Evolutionary conservation across 2,797 vertebrate genomes (phyloP), one percentile per base, ranked within the genome.

Genomic region (Poecilia picta): DNA sequence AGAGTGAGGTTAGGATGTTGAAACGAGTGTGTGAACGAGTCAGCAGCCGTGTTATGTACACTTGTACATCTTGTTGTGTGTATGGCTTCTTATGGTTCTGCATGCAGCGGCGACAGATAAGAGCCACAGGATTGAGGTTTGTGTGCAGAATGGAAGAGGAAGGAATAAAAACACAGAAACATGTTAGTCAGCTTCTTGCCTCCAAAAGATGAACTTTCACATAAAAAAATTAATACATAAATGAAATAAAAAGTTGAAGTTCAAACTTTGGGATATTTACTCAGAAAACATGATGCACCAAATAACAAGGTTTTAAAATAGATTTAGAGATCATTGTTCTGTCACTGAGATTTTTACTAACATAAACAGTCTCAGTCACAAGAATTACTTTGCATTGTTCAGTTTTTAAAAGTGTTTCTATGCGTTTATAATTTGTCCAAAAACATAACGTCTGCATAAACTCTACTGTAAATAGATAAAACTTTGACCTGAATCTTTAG

Each of bases 91-190:
- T 33, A 23, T 76, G 83, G 71, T 51, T 31, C 18, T 64, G 72
- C 45, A 66, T 49, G 59, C 28, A 36, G 36, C 15, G 75, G 73
- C 78, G 77, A 85, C 68, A 82, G 70, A 85, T 79, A 79, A 75
- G 75, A 80, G 33, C 23, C 4, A 59, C 83, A 85, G 81, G 86
- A 85, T 82, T 83, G 76, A 83, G n/a, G 75, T 75, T 74, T 70
- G 73, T 78, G 78, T 73, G 45, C 77, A 49, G 75, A 80, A 51
- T 33, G 80, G 77, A 87, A 88, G 68, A 80, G 83, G 8, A 31
- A 84, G 66, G 78, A 87, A 88, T 85, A 79, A 87, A 51, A 55
- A 55, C 25, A n/a, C 3, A 1, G 10, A 55, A 55, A 55, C 53
- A n/a, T 51, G 23, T 51, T 51, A 23, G 20, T 51, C 49, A 51